phyloP scores from a whole-genome alignment of 2,888 invertebrate species.

The Melinaea menophilus region DNA sequence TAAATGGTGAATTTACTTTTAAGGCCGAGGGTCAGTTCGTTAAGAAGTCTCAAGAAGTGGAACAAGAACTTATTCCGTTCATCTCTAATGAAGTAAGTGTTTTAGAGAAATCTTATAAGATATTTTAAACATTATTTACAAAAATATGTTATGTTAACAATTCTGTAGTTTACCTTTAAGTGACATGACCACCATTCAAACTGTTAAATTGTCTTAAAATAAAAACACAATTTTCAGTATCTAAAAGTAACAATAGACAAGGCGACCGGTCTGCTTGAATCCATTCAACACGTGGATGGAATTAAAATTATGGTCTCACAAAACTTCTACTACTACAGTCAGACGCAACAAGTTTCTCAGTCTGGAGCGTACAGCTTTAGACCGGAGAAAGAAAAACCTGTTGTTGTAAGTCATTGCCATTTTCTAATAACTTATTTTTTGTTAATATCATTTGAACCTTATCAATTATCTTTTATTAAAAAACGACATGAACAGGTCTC shows the following conservation, averaged over 20 bases:
- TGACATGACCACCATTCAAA: no score
- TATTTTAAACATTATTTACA: background rate
- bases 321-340: slow-evolving; percentile 78
- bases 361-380: slow-evolving; percentile 85
- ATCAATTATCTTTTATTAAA: no score
- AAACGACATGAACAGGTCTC: no score
- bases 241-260: slow-evolving; percentile 58
- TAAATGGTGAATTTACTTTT: slow-evolving; percentile 4
- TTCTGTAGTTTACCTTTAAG: no score
- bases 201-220: background rate
- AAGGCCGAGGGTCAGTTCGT: slow-evolving; percentile 52
- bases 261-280: slow-evolving; percentile 57
- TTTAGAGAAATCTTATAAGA: background rate
- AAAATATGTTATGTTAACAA: no score
- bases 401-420: slow-evolving; percentile 39
- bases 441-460: background rate
- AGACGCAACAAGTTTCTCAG: slow-evolving; percentile 66
- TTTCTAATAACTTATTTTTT: background rate
- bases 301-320: slow-evolving; percentile 50
- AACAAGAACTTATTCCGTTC: slow-evolving; percentile 49
- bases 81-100: slow-evolving; percentile 62
- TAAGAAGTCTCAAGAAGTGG: slow-evolving; percentile 44
- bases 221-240: slow-evolving; percentile 48
- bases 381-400: slow-evolving; percentile 59
- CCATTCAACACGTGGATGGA: slow-evolving; percentile 61